Evolutionary conservation across 2,113 vertebrate genomes (phyloP), one percentile per base, ranked within the genome.

Genomic region (Phoxinus phoxinus): DNA sequence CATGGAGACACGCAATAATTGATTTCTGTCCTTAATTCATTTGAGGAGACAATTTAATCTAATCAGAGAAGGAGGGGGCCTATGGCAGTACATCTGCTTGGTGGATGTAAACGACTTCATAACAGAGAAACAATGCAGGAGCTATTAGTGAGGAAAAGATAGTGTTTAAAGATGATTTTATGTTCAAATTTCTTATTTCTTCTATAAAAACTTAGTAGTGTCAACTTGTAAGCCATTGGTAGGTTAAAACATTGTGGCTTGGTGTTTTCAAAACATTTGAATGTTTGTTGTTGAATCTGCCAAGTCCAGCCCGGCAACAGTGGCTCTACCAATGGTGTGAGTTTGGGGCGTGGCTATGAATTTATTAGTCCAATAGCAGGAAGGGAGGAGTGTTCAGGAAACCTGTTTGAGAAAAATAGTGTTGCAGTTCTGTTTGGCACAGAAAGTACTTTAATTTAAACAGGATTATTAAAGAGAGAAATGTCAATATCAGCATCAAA

Each of bases 41-140:
- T 86, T 88, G 71, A 85, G 74, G 87, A 90, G 86, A 90, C 88
- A 87, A 88, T 90, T 89, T 87, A 89, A 90, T 90, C 86, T 90
- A 89, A 90, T 90, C 90, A 86, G 80, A n/a, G 76, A 84, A 59
- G 65, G 63, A 44, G 51, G 71, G 58, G 86, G 76, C 63, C 61
- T 73, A 71, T 73, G 83, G 85, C 76, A 71, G 67, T 78, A 56
- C 76, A 67, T 82, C 75, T 78, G 51, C 81, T 61, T 67, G 30
- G 61, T 44, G 32, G 41, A 63, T 78, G 71, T 79, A 77, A 58
- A 81, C 51, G 85, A 61, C 46, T 61, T 83, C 61, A 83, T 48
- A 87, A 81, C 51, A 81, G 87, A 74, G 84, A 74, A 85, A 61
- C 79, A 84, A 81, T 12, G 8, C 2, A 3, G 44, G 56, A 41